These are phyloP conservation scores for Cebus imitator DNA, from an alignment of 2,113 vertebrate genomes.

Conservation along the genomic window DNA sequence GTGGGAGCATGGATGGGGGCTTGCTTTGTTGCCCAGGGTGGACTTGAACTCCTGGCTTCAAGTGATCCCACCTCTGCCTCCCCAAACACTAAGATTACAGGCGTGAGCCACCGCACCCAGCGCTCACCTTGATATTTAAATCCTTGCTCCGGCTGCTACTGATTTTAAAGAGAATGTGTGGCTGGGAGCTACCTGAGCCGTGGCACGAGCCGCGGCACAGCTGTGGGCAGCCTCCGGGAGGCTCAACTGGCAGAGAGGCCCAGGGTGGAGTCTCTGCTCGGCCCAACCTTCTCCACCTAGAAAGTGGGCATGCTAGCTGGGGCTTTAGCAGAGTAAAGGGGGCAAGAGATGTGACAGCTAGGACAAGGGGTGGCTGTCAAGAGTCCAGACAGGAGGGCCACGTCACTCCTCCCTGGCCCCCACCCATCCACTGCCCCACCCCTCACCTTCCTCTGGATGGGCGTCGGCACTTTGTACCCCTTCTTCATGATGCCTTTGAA, in stretches of 20 bases:
- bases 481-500: slow-evolving; percentile 98
- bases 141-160: neutral
- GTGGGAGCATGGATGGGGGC: neutral
- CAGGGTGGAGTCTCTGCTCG: neutral
- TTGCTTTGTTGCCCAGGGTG: neutral
- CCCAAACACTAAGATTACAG: neutral
- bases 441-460: slow-evolving; percentile 96
- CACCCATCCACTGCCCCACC: rapidly evolving
- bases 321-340: neutral
- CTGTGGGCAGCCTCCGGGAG: neutral
- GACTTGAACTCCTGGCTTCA: neutral
- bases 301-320: rapidly evolving
- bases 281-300: neutral
- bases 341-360: rapidly evolving
- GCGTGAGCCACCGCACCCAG: neutral
- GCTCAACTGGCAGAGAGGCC: neutral
- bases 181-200: rapidly evolving
- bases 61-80: neutral
- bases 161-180: neutral
- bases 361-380: too few species aligned
- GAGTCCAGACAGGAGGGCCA: neutral
- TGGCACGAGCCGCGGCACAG: too few species aligned
- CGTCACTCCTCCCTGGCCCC: rapidly evolving
- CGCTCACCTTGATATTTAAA: neutral
- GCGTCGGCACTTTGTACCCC: slow-evolving; percentile 97